phyloP scores from a whole-genome alignment of 2,888 invertebrate species.

The Callosobruchus maculatus region DNA sequence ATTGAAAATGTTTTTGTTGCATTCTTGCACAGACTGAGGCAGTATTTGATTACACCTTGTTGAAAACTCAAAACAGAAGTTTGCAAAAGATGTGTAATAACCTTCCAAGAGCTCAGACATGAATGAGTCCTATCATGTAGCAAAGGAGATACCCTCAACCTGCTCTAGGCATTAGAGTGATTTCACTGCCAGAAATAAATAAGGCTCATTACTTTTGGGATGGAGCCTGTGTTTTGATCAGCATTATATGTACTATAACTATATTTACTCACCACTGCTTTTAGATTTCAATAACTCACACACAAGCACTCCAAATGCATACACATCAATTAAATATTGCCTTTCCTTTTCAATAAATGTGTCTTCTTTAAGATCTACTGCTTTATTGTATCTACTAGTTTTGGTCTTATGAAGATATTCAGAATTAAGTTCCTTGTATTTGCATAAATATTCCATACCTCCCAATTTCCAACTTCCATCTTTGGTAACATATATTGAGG shows the following conservation, averaged over 20 bases:
- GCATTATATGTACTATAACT: neutral
- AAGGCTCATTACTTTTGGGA: too few species aligned
- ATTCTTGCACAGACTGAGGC: too few species aligned
- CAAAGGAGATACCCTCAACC: too few species aligned
- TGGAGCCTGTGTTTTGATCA: too few species aligned
- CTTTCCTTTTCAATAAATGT: conserved; percentile 47
- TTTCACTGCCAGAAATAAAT: too few species aligned
- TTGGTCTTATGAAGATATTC: conserved; percentile 66
- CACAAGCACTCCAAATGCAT: conserved; percentile 71
- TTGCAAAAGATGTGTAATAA: too few species aligned
- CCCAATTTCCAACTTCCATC: conserved; percentile 88
- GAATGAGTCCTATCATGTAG: too few species aligned
- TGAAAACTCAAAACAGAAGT: too few species aligned
- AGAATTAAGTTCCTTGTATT: conserved; percentile 62
- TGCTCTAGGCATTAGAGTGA: too few species aligned
- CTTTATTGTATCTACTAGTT: conserved; percentile 63
- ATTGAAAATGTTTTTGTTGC: too few species aligned
- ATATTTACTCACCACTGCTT: conserved; percentile 53
- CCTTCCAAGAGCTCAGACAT: too few species aligned
- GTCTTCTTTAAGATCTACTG: conserved; percentile 69
- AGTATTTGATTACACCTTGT: too few species aligned
- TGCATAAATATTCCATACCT: conserved; percentile 77
- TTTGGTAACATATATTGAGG: conserved; percentile 76
- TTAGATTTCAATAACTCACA: conserved; percentile 67
- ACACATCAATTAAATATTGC: conserved; percentile 67